A percentile compares a stretch with the other conserved stretches of the same genome.
These are phyloP conservation scores for Pogonomyrmex barbatus DNA, from an alignment of 1,140 invertebrate genomes.

Conservation along the genomic window DNA sequence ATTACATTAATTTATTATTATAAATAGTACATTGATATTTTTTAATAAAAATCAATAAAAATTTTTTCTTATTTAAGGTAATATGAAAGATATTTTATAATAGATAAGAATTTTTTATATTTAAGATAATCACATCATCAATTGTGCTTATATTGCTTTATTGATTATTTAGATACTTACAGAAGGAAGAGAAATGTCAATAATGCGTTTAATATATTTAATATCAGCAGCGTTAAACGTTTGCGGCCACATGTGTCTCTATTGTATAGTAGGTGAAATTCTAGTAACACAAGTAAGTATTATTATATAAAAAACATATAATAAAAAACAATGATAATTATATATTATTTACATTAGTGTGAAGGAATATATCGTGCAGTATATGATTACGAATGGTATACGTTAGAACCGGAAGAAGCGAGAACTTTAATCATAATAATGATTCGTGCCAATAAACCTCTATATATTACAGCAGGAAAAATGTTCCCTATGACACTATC, in stretches of 20 bases:
- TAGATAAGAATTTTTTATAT: no score
- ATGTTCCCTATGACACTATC: conserved; percentile 53
- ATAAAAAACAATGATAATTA: background rate
- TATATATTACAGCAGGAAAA: conserved; percentile 43
- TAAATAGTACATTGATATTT: background rate
- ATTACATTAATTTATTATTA: background rate
- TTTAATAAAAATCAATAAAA: no score
- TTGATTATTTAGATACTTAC: conserved; percentile 1
- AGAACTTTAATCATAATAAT: conserved; percentile 26
- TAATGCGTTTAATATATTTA: conserved; percentile 7
- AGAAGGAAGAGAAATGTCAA: background rate
- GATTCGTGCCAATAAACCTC: background rate
- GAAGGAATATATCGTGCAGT: background rate
- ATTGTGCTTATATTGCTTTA: background rate
- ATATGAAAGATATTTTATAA: no score
- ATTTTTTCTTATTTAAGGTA: no score
- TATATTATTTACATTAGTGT: conserved; percentile 25
- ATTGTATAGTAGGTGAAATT: conserved; percentile 45
- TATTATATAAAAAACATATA: background rate
- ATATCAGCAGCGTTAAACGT: background rate
- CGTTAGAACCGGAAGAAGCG: background rate
- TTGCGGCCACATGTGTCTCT: conserved; percentile 21
- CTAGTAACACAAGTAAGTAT: conserved; percentile 47
- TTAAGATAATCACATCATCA: background rate
- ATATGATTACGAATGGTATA: conserved; percentile 31